Conservation (phyloP, 2,113 vertebrate genomes). For the Perca schrenkii region DNA sequence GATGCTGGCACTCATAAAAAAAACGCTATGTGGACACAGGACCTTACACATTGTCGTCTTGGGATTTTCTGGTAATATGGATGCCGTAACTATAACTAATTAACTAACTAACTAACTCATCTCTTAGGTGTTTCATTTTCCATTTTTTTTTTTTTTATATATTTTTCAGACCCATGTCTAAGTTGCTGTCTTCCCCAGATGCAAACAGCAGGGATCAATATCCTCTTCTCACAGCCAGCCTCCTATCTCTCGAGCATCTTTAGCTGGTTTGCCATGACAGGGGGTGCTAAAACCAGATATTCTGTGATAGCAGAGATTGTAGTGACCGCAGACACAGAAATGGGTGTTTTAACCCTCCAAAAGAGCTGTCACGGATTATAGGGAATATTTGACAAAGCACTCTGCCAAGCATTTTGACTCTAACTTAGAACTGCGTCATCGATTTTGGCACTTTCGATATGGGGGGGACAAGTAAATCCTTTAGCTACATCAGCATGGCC, state of each 20-base stretch:
- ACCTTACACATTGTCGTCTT: not conserved
- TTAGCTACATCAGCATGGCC: slow-evolving; percentile 34
- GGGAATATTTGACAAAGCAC: slow-evolving; percentile 66
- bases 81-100: no score
- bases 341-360: slow-evolving; percentile 13
- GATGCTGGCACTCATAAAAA: no score
- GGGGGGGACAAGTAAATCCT: slow-evolving; percentile 6
- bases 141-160: not conserved
- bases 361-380: slow-evolving; percentile 65
- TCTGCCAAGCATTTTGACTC: slow-evolving; percentile 36
- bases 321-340: slow-evolving; percentile 4
- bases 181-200: slow-evolving; percentile 2
- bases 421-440: slow-evolving; percentile 56
- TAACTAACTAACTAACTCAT: not conserved
- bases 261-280: slow-evolving; percentile 9
- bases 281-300: slow-evolving; percentile 12
- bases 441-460: slow-evolving; percentile 31
- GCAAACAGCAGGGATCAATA: slow-evolving; percentile 17
- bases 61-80: not conserved
- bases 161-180: slow-evolving; percentile 15
- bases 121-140: not conserved
- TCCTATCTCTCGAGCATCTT: slow-evolving; percentile 18
- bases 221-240: not conserved
- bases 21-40: no score
- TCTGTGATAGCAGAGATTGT: slow-evolving; percentile 27